Base-by-base conservation (phyloP, 23 tunicate genomes). In the Halocynthia roretzi region DNA sequence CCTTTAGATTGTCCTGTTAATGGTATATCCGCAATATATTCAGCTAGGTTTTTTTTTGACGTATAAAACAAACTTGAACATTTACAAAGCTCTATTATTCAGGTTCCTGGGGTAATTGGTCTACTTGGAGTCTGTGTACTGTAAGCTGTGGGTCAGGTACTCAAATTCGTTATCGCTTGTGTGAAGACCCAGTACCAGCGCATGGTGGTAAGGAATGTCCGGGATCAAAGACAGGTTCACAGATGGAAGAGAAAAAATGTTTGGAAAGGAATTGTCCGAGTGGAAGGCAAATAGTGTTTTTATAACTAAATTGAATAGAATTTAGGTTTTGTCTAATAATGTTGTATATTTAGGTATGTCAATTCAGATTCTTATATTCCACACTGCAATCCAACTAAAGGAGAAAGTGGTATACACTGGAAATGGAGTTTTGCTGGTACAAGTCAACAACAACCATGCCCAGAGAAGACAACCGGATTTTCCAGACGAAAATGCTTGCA, bases 51-150 rank as follows among this genome's bases (percentile, higher is more conserved):
- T 31, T 31, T 15, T 15, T n/a, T 15, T 60, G 4, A n/a, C n/a
- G 17, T 15, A 15, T 15, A 15, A n/a, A 68, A 18, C 5, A 1
- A 21, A 17, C 40, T 5, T n/a, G 17, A 50, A 21, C 40, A 14
- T 10, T 21, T 12, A 50, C 67, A 72, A 44, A 10, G 66, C 12
- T 76, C 44, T 51, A 17, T 19, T 64, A 18, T 52, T 60, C 70
- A 89, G 96, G 96, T 7, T 51, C 51, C 8, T 89, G 96, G 96
- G 75, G 88, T 5, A 53, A 55, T 7, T 89, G 96, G 96, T n/a
- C 56, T 7, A 17, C 56, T 23, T 89, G 96, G 96, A 51, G 84
- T 7, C 73, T 88, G 15, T 89, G 96, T 61, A 84, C 96, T 7
- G 96, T 80, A 40, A 80, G 83, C 23, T 89, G 96, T 76, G 96